These are phyloP conservation scores for Perithous albicinctus DNA, from an alignment of 2,888 invertebrate species.

Conservation along the genomic window DNA sequence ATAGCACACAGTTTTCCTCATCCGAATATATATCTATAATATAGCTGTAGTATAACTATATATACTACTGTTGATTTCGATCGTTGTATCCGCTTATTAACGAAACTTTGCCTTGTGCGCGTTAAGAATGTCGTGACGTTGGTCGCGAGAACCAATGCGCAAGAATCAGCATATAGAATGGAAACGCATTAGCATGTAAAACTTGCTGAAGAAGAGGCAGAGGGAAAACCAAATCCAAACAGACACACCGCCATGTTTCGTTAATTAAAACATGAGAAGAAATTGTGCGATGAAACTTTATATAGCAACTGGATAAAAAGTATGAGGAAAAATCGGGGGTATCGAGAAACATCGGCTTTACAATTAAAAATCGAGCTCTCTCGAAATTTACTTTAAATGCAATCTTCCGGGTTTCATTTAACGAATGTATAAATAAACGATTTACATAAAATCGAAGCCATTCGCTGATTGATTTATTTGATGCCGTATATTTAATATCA, in stretches of 20 bases:
- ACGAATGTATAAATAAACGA: constrained; percentile 19
- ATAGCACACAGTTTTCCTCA: too few species aligned
- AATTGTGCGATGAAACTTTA: constrained; percentile 31
- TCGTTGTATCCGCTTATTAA: constrained; percentile 28
- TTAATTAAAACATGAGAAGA: constrained; percentile 46
- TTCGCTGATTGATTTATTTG: background rate
- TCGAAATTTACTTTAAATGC: constrained; percentile 26
- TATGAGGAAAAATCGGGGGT: background rate
- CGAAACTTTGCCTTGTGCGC: constrained; percentile 44
- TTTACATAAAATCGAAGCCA: constrained; percentile 22
- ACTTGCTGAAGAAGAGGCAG: constrained; percentile 37
- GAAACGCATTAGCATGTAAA: constrained; percentile 51
- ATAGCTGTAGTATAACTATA: too few species aligned
- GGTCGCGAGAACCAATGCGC: background rate
- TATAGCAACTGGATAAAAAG: constrained; percentile 10
- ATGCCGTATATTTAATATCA: constrained; percentile 1
- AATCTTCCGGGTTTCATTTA: constrained; percentile 31
- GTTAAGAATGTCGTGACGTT: constrained; percentile 20
- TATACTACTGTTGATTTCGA: constrained; percentile 1
- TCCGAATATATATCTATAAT: too few species aligned
- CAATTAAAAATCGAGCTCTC: constrained; percentile 13
- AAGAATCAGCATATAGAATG: constrained; percentile 47
- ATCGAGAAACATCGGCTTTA: background rate
- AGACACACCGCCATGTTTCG: constrained; percentile 22
- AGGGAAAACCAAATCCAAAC: constrained; percentile 14